Conservation (phyloP, 1,140 invertebrate genomes). For the Steinernema feltiae region DNA sequence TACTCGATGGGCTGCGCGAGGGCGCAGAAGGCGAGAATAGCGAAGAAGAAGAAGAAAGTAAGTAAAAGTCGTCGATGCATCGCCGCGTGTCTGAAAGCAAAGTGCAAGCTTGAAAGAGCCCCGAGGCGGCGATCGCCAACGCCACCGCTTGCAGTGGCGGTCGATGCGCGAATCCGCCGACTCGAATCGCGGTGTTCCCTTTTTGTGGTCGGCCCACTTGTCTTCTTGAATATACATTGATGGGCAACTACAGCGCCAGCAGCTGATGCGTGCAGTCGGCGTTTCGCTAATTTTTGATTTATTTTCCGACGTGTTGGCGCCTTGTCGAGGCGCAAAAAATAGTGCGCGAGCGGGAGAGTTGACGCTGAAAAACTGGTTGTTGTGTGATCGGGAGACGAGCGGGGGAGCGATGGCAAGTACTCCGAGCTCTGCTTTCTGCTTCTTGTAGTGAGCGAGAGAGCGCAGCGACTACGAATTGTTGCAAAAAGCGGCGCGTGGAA, state of each 20-base stretch:
- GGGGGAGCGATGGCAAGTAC: too few relatives aligned
- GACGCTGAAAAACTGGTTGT: slow-evolving; percentile 2
- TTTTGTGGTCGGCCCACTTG: background rate
- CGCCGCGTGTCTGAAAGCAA: background rate
- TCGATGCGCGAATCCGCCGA: background rate
- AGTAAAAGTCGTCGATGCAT: background rate
- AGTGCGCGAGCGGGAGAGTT: background rate
- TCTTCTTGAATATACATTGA: background rate
- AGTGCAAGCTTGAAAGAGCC: too few relatives aligned
- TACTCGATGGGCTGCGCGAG: background rate
- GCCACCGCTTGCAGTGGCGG: background rate
- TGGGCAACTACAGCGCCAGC: too few relatives aligned
- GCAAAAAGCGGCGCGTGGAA: too few relatives aligned
- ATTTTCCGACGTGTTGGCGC: slow-evolving; percentile 11
- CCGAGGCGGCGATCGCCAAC: background rate
- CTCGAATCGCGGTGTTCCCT: background rate
- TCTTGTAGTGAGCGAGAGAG: too few relatives aligned
- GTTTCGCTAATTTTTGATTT: slow-evolving; percentile 15
- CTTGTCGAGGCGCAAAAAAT: slow-evolving; percentile 15
- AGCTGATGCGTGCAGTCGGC: background rate
- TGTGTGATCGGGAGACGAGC: background rate
- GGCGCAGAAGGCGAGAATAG: background rate
- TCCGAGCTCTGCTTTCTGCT: too few relatives aligned
- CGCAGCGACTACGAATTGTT: too few relatives aligned
- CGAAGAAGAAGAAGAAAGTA: background rate